Conservation (phyloP, 2,888 invertebrate genomes). For the Pterostichus niger region DNA sequence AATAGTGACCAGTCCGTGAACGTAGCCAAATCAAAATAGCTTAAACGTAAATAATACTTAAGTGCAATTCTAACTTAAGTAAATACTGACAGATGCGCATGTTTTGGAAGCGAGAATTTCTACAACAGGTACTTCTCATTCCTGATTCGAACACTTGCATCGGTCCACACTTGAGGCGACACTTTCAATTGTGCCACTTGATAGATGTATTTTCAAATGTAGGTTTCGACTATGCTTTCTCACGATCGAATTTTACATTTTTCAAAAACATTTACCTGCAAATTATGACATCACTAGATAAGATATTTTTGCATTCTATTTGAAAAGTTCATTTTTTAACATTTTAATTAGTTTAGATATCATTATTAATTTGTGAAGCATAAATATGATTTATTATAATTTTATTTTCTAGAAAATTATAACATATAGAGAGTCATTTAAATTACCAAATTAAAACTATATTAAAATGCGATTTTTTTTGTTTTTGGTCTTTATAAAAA, state of each 20-base stretch:
- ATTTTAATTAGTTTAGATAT: too few relatives aligned
- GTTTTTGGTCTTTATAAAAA: too few relatives aligned
- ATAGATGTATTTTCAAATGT: conserved; percentile 44
- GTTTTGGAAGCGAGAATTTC: conserved; percentile 61
- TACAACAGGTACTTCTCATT: conserved; percentile 64
- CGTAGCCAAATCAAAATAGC: conserved; percentile 67
- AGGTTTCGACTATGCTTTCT: conserved; percentile 16
- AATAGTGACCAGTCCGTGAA: conserved; percentile 8
- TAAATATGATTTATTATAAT: too few relatives aligned
- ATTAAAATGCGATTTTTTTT: too few relatives aligned
- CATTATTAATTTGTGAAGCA: too few relatives aligned
- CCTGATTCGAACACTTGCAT: conserved; percentile 52
- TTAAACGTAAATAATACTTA: conserved; percentile 71
- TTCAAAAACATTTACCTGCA: too few relatives aligned
- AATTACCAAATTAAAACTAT: too few relatives aligned
- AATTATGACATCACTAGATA: too few relatives aligned
- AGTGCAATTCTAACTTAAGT: conserved; percentile 71
- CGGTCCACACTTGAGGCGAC: conserved; percentile 58
- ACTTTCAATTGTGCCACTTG: conserved; percentile 57
- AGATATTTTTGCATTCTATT: too few relatives aligned
- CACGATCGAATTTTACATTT: background rate
- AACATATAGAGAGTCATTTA: too few relatives aligned
- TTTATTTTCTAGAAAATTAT: too few relatives aligned
- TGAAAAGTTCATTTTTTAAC: too few relatives aligned
- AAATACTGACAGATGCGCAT: conserved; percentile 70